Evolutionary conservation across 2,113 vertebrate species (phyloP), one percentile per base, ranked within the genome.

Genomic region (Notarius quadriscutis): DNA sequence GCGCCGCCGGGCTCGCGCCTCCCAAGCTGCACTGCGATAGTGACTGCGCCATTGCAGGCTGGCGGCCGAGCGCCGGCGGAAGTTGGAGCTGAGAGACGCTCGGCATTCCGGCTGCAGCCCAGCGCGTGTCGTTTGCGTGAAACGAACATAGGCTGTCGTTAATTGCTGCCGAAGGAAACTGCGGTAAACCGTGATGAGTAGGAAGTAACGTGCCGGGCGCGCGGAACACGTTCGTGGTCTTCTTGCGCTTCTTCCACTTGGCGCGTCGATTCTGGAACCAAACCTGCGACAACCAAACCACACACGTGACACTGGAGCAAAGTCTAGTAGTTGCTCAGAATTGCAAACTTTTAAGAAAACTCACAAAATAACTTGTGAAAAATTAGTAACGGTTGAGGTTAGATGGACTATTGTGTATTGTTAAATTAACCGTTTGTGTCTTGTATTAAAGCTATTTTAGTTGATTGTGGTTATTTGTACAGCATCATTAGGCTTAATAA

Each of bases 221-320:
- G 57, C 98, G 97, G 94, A 99, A 99, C 51, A 99, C 97, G 80
- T 99, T 99, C 63, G 97, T 98, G 79, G 97, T 99, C 97, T 99
- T 99, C 97, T 99, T 99, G 91, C 98, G 96, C 89, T 99, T 99
- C 96, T 99, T 99, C 98, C 98, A 99, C 93, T 99, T 99, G 25
- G 98, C 97, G 22, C 97, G 96, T 58, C 98, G 95, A 91, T 99
- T 99, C 97, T 99, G 98, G 93, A 99, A 99, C 98, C 98, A 99
- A 25, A 99, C 98, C 98, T 99, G 93, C 4, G 51, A 41, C 7
- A 74, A 84, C 34, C 22, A 84, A 83, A 83, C 34, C 62, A 30
- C 86, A 88, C 27, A 81, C 20, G 9, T 81, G 17, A 41, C 48
- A 62, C 7, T 58, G 18, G 4, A 60, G 53, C 27, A 41, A 62